A percentile compares a stretch with the other conserved stretches of the same genome.
phyloP scores from a whole-genome alignment of 2,113 vertebrate genomes.

The Gadus macrocephalus region DNA sequence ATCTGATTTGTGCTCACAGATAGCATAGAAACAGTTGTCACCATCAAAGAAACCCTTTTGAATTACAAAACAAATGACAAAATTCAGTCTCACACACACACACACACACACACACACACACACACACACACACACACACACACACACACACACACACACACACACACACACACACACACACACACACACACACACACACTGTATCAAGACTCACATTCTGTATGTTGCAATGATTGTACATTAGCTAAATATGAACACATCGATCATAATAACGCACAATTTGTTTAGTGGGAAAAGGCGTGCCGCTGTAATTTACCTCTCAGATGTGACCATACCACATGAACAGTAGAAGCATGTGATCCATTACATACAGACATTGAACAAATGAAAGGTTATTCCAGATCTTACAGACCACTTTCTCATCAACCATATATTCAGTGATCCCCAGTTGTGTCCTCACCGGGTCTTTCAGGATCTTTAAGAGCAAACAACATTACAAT shows the following conservation, averaged over 20 bases:
- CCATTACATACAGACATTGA: too few relatives aligned
- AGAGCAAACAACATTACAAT: too few relatives aligned
- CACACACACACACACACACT: constrained; percentile 4
- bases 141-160: too few relatives aligned
- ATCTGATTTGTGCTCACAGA: constrained; percentile 65
- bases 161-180: constrained; percentile 13
- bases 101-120: constrained; percentile 1
- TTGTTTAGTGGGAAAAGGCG: constrained; percentile 11
- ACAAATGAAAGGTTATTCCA: too few relatives aligned
- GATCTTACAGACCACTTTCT: too few relatives aligned
- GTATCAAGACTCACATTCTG: constrained; percentile 40
- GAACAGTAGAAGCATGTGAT: background rate
- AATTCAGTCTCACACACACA: constrained; percentile 8
- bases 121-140: constrained; percentile 7
- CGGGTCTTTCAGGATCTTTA: background rate
- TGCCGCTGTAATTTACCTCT: constrained; percentile 18
- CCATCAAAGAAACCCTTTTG: constrained; percentile 57
- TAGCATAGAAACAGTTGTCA: constrained; percentile 61
- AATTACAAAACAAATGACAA: constrained; percentile 41
- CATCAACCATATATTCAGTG: too few relatives aligned
- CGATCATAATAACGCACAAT: constrained; percentile 36
- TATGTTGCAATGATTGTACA: constrained; percentile 49
- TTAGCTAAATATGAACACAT: constrained; percentile 31
- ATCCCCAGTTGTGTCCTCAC: too few relatives aligned
- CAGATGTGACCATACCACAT: constrained; percentile 27